A percentile compares a stretch with the other conserved stretches of the same genome.
Evolutionary conservation across 2,113 vertebrate species (phyloP).

Genomic region (Mirounga angustirostris): DNA sequence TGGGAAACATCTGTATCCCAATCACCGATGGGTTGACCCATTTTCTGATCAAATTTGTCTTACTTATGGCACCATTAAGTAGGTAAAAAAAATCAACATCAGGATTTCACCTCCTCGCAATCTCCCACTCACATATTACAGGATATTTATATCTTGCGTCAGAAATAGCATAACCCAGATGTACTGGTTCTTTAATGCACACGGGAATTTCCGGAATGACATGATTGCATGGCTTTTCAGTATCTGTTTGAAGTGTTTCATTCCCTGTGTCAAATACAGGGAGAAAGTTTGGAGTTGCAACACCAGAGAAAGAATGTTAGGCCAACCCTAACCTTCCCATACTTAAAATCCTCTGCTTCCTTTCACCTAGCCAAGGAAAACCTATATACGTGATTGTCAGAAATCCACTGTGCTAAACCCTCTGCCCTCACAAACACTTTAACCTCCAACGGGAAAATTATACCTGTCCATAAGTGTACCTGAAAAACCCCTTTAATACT

Average conservation of each 20-base stretch:
- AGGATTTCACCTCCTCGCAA: neutral
- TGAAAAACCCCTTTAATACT: neutral
- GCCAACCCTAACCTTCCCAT: neutral
- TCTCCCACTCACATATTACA: neutral
- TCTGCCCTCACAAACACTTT: neutral
- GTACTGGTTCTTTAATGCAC: neutral
- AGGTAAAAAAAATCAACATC: slow-evolving; percentile 44
- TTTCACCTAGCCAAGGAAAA: neutral
- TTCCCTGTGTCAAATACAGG: neutral
- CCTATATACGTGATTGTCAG: neutral
- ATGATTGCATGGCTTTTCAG: neutral
- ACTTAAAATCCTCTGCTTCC: too few relatives aligned
- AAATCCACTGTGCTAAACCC: neutral
- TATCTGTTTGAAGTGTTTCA: neutral
- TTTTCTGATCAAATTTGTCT: slow-evolving; percentile 79
- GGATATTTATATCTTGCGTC: neutral
- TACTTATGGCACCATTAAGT: slow-evolving; percentile 66
- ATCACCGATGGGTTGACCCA: slow-evolving; percentile 56
- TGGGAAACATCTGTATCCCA: slow-evolving; percentile 62
- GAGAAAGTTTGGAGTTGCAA: neutral
- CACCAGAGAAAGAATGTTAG: neutral
- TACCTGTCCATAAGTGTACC: neutral
- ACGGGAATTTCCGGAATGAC: neutral
- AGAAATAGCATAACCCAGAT: neutral
- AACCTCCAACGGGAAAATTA: neutral